Conservation (phyloP, 2,797 vertebrate species). For the Sciurus vulgaris region DNA sequence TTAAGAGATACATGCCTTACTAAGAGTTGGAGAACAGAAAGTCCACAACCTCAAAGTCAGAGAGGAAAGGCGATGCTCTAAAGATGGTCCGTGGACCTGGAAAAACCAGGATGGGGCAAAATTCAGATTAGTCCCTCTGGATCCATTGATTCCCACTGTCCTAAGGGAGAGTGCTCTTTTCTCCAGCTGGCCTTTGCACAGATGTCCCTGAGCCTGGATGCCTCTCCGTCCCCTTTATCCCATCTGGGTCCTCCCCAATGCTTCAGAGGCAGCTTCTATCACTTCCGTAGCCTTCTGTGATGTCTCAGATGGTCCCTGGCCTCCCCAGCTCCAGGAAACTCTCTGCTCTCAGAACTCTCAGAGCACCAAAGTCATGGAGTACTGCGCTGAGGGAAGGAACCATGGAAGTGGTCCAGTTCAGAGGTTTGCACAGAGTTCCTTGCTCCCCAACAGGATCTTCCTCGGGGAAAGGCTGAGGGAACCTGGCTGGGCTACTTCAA, state of each 20-base stretch:
- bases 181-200: neutral
- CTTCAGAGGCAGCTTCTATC: neutral
- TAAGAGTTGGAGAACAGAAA: neutral
- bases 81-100: neutral
- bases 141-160: neutral
- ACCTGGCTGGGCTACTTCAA: neutral
- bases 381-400: neutral
- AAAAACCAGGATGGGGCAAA: neutral
- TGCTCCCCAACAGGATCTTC: neutral
- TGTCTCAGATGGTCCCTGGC: neutral
- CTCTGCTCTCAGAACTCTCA: neutral
- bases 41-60: neutral
- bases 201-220: neutral
- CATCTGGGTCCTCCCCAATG: neutral
- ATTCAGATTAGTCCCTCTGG: too few relatives aligned
- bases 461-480: neutral
- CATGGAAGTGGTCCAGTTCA: too few relatives aligned
- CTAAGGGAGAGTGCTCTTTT: fast-evolving
- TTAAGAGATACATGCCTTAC: neutral
- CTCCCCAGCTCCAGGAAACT: neutral
- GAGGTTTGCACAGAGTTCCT: neutral
- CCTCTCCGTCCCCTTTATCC: neutral
- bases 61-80: neutral
- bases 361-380: neutral
- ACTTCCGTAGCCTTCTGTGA: neutral